These are phyloP conservation scores for Cheilinus undulatus DNA, from an alignment of 2,113 vertebrate species.

Conservation along the genomic window DNA sequence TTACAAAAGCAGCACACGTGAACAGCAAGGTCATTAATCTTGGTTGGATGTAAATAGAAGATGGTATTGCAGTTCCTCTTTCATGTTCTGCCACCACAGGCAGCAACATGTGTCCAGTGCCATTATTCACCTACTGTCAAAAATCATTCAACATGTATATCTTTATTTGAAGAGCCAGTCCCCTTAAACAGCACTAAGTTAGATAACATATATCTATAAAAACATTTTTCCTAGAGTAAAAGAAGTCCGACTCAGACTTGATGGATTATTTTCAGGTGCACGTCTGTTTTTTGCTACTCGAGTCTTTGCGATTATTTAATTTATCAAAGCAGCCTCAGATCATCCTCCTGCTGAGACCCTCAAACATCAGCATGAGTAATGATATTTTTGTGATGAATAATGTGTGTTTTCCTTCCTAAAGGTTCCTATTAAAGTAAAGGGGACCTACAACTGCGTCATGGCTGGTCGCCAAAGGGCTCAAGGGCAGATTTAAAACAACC, in stretches of 20 bases:
- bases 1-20: constrained; percentile 46
- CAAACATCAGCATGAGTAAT: constrained; percentile 31
- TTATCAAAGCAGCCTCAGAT: constrained; percentile 41
- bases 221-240: constrained; percentile 20
- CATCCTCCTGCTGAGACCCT: constrained; percentile 48
- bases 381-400: constrained; percentile 32
- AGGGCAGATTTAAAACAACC: constrained; percentile 30
- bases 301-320: constrained; percentile 16
- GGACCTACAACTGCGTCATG: constrained; percentile 5
- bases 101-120: constrained; percentile 8
- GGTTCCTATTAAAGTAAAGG: constrained; percentile 16
- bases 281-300: constrained; percentile 21
- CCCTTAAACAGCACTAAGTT: too few species aligned
- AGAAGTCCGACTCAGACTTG: constrained; percentile 27
- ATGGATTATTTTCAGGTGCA: constrained; percentile 56
- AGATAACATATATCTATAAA: too few species aligned
- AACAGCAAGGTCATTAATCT: constrained; percentile 65
- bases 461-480: constrained; percentile 20
- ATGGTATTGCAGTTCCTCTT: constrained; percentile 48
- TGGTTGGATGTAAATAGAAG: constrained; percentile 36
- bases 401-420: constrained; percentile 21
- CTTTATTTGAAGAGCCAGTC: too few species aligned
- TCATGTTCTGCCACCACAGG: constrained; percentile 54
- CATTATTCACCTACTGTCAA: too few species aligned
- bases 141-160: too few species aligned